phyloP scores from a whole-genome alignment of 1,140 invertebrate genomes.

The Saccostrea glomerata region DNA sequence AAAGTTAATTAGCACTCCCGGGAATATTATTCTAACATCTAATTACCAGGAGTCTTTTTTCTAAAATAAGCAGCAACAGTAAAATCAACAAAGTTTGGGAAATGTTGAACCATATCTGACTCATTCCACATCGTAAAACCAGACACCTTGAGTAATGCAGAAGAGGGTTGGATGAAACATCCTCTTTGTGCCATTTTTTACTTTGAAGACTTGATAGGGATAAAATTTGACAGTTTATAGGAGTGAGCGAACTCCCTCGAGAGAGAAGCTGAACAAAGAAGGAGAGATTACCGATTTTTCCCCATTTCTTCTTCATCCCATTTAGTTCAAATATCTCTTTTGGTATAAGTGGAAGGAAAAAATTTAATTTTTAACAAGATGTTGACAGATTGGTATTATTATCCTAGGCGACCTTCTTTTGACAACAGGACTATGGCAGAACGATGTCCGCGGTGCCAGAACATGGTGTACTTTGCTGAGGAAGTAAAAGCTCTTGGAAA shows the following conservation, averaged over 20 bases:
- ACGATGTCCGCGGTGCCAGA: constrained; percentile 80
- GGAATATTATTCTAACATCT: neutral
- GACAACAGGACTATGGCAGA: constrained; percentile 59
- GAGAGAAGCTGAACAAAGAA: neutral
- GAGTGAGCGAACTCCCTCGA: neutral
- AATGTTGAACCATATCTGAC: neutral
- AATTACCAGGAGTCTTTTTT: constrained; percentile 1
- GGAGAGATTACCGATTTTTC: neutral
- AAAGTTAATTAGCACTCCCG: neutral
- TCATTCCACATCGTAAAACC: constrained; percentile 4
- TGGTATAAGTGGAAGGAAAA: neutral
- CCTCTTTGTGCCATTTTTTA: constrained; percentile 14
- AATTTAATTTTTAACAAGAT: neutral
- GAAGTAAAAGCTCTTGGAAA: constrained; percentile 85
- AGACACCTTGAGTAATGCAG: constrained; percentile 31
- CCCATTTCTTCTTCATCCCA: neutral
- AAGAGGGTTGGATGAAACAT: constrained; percentile 12
- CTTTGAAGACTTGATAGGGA: constrained; percentile 7
- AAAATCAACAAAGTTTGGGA: neutral
- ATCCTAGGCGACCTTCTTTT: constrained; percentile 20
- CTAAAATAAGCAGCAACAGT: constrained; percentile 7
- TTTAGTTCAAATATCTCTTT: neutral
- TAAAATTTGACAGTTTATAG: constrained; percentile 35
- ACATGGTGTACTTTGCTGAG: constrained; percentile 82
- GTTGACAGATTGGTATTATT: constrained; percentile 33